phyloP scores from a whole-genome alignment of 2,797 vertebrate genomes.

The Falco concolor region DNA sequence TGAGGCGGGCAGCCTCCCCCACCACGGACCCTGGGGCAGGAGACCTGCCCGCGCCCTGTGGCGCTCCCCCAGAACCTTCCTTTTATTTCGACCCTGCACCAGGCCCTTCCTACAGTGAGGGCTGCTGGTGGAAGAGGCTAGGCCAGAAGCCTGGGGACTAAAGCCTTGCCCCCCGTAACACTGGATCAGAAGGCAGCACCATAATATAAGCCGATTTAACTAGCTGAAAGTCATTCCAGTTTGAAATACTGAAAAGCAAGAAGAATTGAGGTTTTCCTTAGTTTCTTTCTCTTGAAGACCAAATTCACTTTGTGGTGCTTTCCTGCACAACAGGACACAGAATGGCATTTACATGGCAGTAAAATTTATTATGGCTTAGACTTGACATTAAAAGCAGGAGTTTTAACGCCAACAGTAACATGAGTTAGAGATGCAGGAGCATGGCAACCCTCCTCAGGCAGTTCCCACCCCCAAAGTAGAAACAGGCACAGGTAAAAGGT shows the following conservation, averaged over 20 bases:
- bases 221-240: background rate
- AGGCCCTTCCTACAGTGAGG: background rate
- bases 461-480: background rate
- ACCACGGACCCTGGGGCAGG: background rate
- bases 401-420: background rate
- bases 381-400: background rate
- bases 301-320: background rate
- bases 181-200: background rate
- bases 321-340: background rate
- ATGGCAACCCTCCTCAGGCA: background rate
- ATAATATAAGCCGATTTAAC: background rate
- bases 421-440: background rate
- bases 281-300: background rate
- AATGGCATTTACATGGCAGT: background rate
- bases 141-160: background rate
- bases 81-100: background rate
- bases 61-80: no score
- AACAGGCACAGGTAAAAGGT: conserved; percentile 3
- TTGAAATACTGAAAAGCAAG: background rate
- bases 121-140: background rate
- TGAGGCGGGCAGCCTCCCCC: background rate
- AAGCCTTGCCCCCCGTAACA: background rate
- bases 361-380: background rate
- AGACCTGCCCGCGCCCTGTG: background rate
- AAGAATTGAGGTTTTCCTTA: background rate